Conservation (phyloP, 2,797 vertebrate genomes). For the Muscicapa comitata region DNA sequence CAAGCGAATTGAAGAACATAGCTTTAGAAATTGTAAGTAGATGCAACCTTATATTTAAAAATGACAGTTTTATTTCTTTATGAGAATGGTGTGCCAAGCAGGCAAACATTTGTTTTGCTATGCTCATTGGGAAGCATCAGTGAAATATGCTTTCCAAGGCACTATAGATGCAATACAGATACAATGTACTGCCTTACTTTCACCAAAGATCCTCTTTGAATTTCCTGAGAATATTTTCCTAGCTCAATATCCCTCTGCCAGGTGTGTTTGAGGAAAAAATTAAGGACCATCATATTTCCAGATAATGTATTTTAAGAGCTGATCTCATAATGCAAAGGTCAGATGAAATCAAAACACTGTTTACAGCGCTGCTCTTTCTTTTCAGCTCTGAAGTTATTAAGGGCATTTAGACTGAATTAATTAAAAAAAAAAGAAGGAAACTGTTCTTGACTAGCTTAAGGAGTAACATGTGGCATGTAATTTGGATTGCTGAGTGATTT, state of each 20-base stretch:
- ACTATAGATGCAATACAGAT: not conserved
- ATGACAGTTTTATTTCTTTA: not conserved
- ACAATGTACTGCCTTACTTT: not conserved
- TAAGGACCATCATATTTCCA: not conserved
- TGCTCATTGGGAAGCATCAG: not conserved
- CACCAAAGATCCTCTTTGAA: not conserved
- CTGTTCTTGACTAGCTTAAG: conserved; percentile 10
- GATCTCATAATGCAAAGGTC: not conserved
- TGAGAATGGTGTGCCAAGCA: not conserved
- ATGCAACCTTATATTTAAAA: not conserved
- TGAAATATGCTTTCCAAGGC: not conserved
- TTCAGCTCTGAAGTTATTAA: not conserved
- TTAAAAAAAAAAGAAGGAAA: not conserved
- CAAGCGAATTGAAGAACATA: not conserved
- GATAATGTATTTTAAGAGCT: not conserved
- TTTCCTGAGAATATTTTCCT: not conserved
- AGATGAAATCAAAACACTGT: not conserved
- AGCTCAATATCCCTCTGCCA: not conserved
- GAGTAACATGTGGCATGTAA: conserved; percentile 47
- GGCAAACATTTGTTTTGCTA: not conserved
- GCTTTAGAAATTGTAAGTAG: not conserved
- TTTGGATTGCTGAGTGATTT: conserved; percentile 48
- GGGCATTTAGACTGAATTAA: not conserved
- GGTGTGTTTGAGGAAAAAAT: not conserved
- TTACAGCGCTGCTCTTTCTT: not conserved